Evolutionary conservation across 2,888 invertebrate genomes (phyloP), one percentile per base, ranked within the genome.

Genomic region (Drosophila gaucha): DNA sequence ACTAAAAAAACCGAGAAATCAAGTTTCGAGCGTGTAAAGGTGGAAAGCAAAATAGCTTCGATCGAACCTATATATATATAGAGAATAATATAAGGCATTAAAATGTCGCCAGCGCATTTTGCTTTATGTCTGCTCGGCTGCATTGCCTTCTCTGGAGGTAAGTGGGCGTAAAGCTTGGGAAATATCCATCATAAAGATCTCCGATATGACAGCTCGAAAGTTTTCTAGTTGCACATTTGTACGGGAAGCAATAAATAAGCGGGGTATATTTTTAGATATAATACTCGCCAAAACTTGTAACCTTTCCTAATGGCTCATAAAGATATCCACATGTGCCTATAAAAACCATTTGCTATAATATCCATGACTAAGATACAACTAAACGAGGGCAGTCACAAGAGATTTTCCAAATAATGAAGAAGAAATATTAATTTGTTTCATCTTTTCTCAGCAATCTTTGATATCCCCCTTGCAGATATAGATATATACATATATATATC

Each of bases 41-140:
- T 80, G 80, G 63, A 36, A 64, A 58, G 43, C 38, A 16, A 58
- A 52, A 64, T 56, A 41, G 46, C 50, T 51, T 52, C 38, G 20
- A 59, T 52, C 39, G 38, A 39, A 58, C n/a, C 1, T 38, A 54
- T 41, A 59, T 43, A 52, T 18, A 71, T 43, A 46, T 30, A 46
- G n/a, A 0, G n/a, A 16, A 46, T 31, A 12, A 30, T 38, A 57
- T 51, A 41, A 50, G 72, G 54, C 78, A 51, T 52, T 67, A 59
- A 60, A 70, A 82, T 82, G 82, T 66, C 64, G 83, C 67, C 75
- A 65, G 67, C 63, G 35, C 75, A 83, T 78, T 78, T 78, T 66
- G 68, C 67, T 63, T 73, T 86, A 67, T 80, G 64, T 49, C 52
- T 83, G 57, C 63, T 82, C 47, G 46, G 64, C 62, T 83, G 83